These are phyloP conservation scores for Pemphigus obesinymphae DNA, from an alignment of 1,140 invertebrate species.

Conservation along the genomic window DNA sequence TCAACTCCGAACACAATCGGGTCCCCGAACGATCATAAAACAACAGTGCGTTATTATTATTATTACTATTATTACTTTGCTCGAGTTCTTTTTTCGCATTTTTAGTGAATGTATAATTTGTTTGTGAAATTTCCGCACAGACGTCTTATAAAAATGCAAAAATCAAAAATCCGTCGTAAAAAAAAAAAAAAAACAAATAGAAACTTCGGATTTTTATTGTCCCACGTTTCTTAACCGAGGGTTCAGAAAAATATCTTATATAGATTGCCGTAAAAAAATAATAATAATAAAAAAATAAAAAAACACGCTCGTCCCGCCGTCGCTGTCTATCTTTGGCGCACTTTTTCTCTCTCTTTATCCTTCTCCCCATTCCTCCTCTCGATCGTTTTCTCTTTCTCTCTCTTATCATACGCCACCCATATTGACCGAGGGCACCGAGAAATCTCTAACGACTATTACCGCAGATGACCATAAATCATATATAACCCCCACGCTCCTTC, in stretches of 20 bases:
- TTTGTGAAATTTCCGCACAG: not conserved
- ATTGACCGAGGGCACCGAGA: slow-evolving; percentile 28
- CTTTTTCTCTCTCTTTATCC: not conserved
- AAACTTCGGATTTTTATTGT: slow-evolving; percentile 14
- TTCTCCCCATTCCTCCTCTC: not conserved
- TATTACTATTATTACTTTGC: slow-evolving; percentile 17
- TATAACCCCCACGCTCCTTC: slow-evolving; percentile 6
- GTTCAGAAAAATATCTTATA: slow-evolving; percentile 6
- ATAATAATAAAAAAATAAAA: not conserved
- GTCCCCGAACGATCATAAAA: slow-evolving; percentile 27
- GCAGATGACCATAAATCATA: slow-evolving; percentile 39
- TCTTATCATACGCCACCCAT: slow-evolving; percentile 36
- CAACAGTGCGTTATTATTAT: slow-evolving; percentile 13
- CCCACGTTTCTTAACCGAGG: not conserved
- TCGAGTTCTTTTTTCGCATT: not conserved
- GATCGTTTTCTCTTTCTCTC: not conserved
- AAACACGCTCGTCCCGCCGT: not conserved
- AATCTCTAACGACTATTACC: slow-evolving; percentile 38
- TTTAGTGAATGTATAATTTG: slow-evolving; percentile 7
- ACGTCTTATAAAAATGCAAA: slow-evolving; percentile 35
- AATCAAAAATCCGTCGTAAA: slow-evolving; percentile 31
- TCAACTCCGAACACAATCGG: not conserved
- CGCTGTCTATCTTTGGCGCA: not conserved
- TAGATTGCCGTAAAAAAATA: not conserved
- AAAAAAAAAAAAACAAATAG: not conserved